A percentile compares a stretch with the other conserved stretches of the same genome.
Conservation (phyloP, 2,113 vertebrate species). For the Seriola dumerili region DNA sequence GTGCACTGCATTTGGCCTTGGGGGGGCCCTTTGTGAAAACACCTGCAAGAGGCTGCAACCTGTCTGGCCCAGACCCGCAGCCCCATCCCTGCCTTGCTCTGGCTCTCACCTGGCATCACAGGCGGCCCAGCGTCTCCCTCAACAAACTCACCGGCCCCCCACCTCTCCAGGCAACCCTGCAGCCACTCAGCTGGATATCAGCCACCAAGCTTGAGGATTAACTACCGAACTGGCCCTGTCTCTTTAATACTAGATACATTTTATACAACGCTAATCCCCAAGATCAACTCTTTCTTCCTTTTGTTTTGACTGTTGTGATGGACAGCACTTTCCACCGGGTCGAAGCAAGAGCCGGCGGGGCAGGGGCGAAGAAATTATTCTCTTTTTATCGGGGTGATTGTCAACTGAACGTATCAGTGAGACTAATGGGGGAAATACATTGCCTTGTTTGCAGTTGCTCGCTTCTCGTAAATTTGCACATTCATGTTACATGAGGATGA, state of each 20-base stretch:
- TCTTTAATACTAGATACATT: conserved; percentile 78
- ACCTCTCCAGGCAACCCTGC: conserved; percentile 15
- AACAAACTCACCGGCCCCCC: no score
- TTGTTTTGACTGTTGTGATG: conserved; percentile 70
- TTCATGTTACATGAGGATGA: conserved; percentile 73
- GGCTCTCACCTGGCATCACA: conserved; percentile 58
- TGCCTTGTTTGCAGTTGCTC: conserved; percentile 20
- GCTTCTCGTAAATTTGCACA: conserved; percentile 74
- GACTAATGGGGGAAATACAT: conserved; percentile 51
- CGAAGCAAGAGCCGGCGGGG: conserved; percentile 5
- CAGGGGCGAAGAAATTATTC: conserved; percentile 40
- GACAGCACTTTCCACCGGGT: conserved; percentile 43
- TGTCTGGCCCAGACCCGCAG: conserved; percentile 46
- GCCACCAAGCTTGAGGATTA: conserved; percentile 77
- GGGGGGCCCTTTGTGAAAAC: conserved; percentile 59
- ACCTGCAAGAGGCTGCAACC: conserved; percentile 67
- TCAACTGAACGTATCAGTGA: conserved; percentile 33
- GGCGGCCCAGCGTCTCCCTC: conserved; percentile 23
- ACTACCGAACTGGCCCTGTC: conserved; percentile 57
- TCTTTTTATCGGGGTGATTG: conserved; percentile 39
- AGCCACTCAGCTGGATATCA: conserved; percentile 74
- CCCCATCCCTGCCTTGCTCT: conserved; percentile 27
- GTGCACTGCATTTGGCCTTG: conserved; percentile 34
- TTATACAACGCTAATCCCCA: conserved; percentile 77
- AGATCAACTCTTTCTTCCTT: conserved; percentile 58